Base-by-base conservation (phyloP, 2,888 invertebrate species). In the Dynastes hyllus region DNA sequence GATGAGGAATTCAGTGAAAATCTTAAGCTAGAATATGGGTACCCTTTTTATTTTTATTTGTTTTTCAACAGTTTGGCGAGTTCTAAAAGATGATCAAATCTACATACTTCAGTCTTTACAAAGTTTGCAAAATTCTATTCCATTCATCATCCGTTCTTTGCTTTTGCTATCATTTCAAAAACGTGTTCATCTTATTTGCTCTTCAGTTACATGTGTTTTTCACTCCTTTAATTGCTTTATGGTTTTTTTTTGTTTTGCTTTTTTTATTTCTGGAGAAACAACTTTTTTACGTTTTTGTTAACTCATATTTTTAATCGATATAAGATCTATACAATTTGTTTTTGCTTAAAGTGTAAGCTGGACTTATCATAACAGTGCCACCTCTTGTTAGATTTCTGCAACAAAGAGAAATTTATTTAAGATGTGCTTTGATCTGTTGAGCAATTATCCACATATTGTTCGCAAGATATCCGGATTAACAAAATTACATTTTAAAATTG, bases 351-450 rank as follows among this genome's bases (percentile, higher is more conserved):
- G 94, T 94, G 91, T 96, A 97, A 88, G 94, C 95, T 85, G 95
- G 94, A 91, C 96, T 95, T 89, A 97, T 95, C 90, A 97, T 94
- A 87, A 97, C 94, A 84, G 96, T 96, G 89, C 95, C 95, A 90
- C 95, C 93, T 89, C 95, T 93, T 84, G 96, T 94, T 86, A 96
- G 91, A 89, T 96, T 96, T 92, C 96, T 96, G 91, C 79, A 85
- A 85, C 83, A 58, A 58, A 58, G 16, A 58, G 22, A 58, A 45
- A 45, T 50, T 11, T 37, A 8, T n/a, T 55, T 55, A 55, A 55
- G 6, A 37, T 5, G 32, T 37, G 32, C 32, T 32, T 32, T 32
- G 32, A 32, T 32, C 22, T 22, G 22, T 22, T 22, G 22, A 1
- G 22, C 22, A 22, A 22, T 22, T 22, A 22, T 22, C 22, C 4